Conservation (phyloP, 2,113 vertebrate genomes). For the Bucco capensis region DNA sequence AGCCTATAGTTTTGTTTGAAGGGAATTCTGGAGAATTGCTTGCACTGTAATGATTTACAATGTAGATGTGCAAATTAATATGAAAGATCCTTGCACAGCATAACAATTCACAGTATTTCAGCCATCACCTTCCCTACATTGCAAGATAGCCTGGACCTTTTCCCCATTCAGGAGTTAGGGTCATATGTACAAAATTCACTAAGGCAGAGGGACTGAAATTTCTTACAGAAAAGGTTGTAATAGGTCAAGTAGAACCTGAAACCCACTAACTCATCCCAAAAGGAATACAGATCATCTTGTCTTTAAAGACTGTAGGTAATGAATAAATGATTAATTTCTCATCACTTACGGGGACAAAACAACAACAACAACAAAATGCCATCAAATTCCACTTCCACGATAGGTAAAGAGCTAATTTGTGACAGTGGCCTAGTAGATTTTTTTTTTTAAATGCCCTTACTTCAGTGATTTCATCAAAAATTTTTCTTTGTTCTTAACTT, state of each 20-base stretch:
- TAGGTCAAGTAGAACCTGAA: background rate
- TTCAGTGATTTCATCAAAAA: background rate
- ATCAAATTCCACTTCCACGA: background rate
- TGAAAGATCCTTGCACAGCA: background rate
- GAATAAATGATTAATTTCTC: background rate
- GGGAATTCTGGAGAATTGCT: too few relatives aligned
- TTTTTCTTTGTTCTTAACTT: background rate
- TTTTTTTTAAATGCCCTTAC: background rate
- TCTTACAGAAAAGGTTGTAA: background rate
- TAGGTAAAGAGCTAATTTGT: background rate
- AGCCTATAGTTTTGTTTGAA: background rate
- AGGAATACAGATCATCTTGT: background rate
- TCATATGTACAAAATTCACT: background rate
- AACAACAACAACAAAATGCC: background rate
- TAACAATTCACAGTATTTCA: background rate
- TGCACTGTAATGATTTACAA: background rate
- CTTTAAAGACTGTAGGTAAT: background rate
- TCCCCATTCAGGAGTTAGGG: background rate
- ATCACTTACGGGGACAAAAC: background rate
- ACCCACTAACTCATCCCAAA: background rate
- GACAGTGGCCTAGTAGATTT: background rate
- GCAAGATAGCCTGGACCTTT: background rate
- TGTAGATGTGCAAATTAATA: background rate
- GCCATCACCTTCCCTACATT: background rate
- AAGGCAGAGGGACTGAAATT: background rate